Base-by-base conservation (phyloP, 2,797 vertebrate species). In the Oreochromis grahami region DNA sequence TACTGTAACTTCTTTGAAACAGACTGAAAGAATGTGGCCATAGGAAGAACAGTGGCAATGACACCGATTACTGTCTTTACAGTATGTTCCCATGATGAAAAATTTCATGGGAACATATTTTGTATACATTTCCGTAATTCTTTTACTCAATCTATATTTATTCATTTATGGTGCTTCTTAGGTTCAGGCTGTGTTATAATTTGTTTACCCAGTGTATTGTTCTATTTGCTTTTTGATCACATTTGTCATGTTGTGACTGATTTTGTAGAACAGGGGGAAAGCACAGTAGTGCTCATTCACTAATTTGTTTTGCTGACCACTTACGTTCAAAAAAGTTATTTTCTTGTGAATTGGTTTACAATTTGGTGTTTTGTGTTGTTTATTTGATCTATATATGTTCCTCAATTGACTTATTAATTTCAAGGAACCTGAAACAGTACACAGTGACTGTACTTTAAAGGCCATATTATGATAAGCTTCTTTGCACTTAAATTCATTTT, bases 391-490 rank as follows among this genome's bases (percentile, higher is more conserved):
- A 43, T 65, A 50, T 74, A 11, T 53, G 9, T 60, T 43, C 38
- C 63, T 68, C n/a, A 24, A n/a, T 43, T 68, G 8, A 68, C 8
- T 68, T 9, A 43, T 15, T 43, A 36, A 36, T 60, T 60, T 60
- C 10, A 60, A 36, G 2, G 6, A 60, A 34, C 15, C 36, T 41
- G 29, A 60, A 60, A 63, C 3, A 15, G 3, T 83, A 78, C 82
- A 80, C 78, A 81, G 12, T 76, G 93, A 94, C 94, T 95, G 94
- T 93, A 94, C 84, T 86, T 91, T 80, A 79, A 91, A 88, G 85
- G 89, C 87, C 93, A 92, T 92, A 87, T 81, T 84, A 80, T 84
- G 70, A 84, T 68, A 87, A 80, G 77, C 82, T 91, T 34, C 79
- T 92, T 94, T 93, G 93, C 93, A 93, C 91, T 88, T 85, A 79